Base-by-base conservation (phyloP, 2,888 invertebrate species). In the Charanyca ferruginea region DNA sequence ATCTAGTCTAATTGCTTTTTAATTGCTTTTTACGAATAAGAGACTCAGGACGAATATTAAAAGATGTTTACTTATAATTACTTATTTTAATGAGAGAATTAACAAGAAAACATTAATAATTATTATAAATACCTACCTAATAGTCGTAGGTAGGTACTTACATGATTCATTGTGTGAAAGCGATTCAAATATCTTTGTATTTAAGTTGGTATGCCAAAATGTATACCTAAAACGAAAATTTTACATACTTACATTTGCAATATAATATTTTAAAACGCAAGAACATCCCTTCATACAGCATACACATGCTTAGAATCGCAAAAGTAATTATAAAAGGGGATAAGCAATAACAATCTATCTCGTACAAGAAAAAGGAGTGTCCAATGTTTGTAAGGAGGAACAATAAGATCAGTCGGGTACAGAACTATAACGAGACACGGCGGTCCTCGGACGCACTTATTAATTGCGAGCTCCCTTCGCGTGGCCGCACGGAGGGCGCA, bases 1-100 rank as follows among this genome's bases (percentile, higher is more conserved):
- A 93, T 93, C 91, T 81, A 84, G 83, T 88, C 89, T 94, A 93
- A 95, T 95, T 94, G 87, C 94, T 95, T 94, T 95, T 95, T 94
- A 94, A 95, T 95, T 94, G 91, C 94, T 94, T 94, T 90, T 85
- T 79, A 86, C 86, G 89, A 87, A 91, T 88, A 84, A 85, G 84
- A 85, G 35, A 63, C 81, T 75, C 81, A 77, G 45, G 61, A 64
- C 76, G 80, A 85, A 83, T 80, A 81, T 82, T 78, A 78, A 81
- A 80, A 81, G 71, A 77, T 72, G 62, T 79, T 80, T 79, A 44
- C 57, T 66, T 67, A 45, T 68, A 70, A 80, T 75, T 80, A 68
- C 72, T 80, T 77, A 67, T 81, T 75, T 71, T 66, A 75, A 79
- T 77, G 62, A 73, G 63, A 28, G 42, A 63, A 55, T 18, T 25